These are phyloP conservation scores for Papilio machaon DNA, from an alignment of 1,140 invertebrate genomes.

Conservation along the genomic window DNA sequence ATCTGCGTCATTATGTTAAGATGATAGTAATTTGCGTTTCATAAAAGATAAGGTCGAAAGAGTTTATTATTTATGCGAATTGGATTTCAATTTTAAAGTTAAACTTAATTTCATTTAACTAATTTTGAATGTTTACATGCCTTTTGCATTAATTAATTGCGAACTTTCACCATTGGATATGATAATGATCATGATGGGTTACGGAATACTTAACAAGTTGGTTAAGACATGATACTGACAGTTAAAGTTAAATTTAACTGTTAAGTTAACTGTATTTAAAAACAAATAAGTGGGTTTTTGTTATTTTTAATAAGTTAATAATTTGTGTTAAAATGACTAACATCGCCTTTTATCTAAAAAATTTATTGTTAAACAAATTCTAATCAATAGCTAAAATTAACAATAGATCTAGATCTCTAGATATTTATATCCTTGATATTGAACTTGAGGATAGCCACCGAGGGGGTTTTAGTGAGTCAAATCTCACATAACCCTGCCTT, in stretches of 20 bases:
- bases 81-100: neutral
- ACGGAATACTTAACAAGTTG: constrained; percentile 34
- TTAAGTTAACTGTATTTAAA: neutral
- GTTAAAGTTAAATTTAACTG: neutral
- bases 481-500: too few species aligned
- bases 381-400: too few species aligned
- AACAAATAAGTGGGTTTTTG: neutral
- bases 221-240: neutral
- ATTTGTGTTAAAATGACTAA: too few species aligned
- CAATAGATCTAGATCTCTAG: too few species aligned
- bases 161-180: constrained; percentile 28
- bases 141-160: constrained; percentile 11
- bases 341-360: too few species aligned
- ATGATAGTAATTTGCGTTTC: neutral
- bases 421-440: too few species aligned
- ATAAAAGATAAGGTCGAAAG: neutral
- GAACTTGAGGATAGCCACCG: too few species aligned
- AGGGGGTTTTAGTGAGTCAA: too few species aligned
- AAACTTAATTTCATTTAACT: constrained; percentile 30
- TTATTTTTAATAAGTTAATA: neutral
- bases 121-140: neutral
- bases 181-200: neutral
- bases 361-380: too few species aligned
- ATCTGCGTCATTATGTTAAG: neutral
- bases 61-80: constrained; percentile 4